phyloP scores from a whole-genome alignment of 2,797 vertebrate genomes.

The Nyctibius grandis region DNA sequence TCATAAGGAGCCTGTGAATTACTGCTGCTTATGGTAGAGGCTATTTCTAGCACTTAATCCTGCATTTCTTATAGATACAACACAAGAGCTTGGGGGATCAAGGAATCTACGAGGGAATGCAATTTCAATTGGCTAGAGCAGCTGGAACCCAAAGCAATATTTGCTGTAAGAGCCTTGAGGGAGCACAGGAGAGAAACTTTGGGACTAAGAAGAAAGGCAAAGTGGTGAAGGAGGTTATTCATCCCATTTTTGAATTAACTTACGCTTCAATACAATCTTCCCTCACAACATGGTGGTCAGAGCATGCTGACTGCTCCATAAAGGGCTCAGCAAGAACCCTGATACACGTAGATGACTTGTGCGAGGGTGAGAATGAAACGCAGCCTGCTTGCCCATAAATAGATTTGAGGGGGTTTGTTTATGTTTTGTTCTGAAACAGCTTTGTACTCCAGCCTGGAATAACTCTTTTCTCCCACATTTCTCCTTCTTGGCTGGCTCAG shows the following conservation, averaged over 20 bases:
- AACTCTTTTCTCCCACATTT: slow-evolving; percentile 46
- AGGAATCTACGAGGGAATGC: background rate
- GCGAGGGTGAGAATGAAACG: slow-evolving; percentile 42
- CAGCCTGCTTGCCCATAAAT: slow-evolving; percentile 20
- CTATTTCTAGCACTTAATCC: background rate
- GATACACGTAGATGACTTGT: background rate
- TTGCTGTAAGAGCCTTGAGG: background rate
- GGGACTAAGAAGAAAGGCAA: background rate
- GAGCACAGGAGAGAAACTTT: background rate
- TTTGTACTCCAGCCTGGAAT: slow-evolving; percentile 48
- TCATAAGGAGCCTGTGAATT: background rate
- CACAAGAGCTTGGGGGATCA: background rate
- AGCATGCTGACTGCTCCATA: background rate
- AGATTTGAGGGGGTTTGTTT: slow-evolving; percentile 21
- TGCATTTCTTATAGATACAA: background rate
- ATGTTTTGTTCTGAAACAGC: slow-evolving; percentile 27
- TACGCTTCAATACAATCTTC: background rate
- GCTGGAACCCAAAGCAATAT: background rate
- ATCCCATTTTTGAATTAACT: background rate
- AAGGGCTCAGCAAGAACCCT: slow-evolving; percentile 2
- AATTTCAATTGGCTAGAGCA: background rate
- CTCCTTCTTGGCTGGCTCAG: slow-evolving; percentile 32
- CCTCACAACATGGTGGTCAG: background rate
- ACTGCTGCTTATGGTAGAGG: background rate
- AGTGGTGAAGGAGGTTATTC: background rate